These are phyloP conservation scores for Ditylenchus dipsaci DNA, from an alignment of 1,140 invertebrate genomes.

Conservation along the genomic window DNA sequence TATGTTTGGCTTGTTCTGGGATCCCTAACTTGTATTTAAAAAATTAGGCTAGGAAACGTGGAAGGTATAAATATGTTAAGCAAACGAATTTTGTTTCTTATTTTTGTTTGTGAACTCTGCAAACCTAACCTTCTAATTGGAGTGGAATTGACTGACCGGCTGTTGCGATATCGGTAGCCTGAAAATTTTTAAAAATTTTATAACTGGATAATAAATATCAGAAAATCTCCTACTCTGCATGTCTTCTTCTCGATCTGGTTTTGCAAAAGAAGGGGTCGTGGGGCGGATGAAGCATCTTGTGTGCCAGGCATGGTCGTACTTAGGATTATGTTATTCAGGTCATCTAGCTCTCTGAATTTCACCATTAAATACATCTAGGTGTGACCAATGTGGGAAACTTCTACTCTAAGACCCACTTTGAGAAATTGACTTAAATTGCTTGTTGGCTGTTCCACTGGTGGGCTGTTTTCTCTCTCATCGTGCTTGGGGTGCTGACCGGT, in stretches of 20 bases:
- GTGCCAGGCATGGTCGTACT: background rate
- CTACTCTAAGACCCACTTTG: background rate
- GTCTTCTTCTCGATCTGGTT: no score
- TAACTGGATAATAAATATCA: background rate
- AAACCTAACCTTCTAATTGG: constrained; percentile 16
- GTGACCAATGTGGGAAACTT: background rate
- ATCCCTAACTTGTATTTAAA: no score
- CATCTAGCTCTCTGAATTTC: constrained; percentile 36
- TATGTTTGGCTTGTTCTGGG: no score
- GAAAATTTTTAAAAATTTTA: background rate
- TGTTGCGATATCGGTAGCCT: constrained; percentile 29
- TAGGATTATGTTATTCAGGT: constrained; percentile 40
- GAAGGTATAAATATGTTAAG: no score
- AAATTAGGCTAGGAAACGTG: no score
- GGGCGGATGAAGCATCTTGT: background rate
- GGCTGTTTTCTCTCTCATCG: no score
- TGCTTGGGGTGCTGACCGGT: background rate
- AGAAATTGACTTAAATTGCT: background rate
- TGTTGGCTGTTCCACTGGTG: no score
- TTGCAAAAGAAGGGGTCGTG: background rate
- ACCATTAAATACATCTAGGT: background rate
- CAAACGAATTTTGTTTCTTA: no score
- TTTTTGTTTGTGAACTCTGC: no score
- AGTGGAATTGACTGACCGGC: constrained; percentile 37
- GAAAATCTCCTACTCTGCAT: background rate